A percentile compares a stretch with the other conserved stretches of the same genome.
Conservation (phyloP, 2,113 vertebrate species). For the Isurus oxyrinchus region DNA sequence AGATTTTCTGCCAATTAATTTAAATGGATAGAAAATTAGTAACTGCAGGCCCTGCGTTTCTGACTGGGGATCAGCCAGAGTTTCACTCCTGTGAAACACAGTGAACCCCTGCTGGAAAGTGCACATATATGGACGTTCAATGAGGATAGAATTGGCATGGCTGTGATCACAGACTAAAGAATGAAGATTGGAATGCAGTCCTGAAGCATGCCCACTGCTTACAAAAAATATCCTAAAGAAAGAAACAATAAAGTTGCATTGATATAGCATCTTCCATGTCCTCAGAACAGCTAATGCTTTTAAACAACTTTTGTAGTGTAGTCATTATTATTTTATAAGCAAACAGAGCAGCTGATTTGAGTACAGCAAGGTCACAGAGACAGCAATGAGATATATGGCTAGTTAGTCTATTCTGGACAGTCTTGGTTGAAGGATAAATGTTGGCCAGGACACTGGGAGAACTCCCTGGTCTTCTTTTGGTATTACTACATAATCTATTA, state of each 20-base stretch:
- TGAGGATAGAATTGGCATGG: not conserved
- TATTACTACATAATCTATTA: not conserved
- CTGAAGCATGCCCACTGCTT: not conserved
- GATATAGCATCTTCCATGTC: not conserved
- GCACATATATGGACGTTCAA: no score
- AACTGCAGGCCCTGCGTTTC: not conserved
- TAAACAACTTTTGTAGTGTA: not conserved
- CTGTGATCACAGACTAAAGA: not conserved
- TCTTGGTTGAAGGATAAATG: not conserved
- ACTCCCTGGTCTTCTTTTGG: not conserved
- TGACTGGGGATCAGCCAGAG: no score
- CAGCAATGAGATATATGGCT: not conserved
- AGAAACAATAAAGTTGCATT: not conserved
- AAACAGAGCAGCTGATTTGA: not conserved
- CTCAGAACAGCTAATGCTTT: not conserved
- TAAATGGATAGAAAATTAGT: not conserved
- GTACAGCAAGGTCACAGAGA: not conserved
- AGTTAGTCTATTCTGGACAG: not conserved
- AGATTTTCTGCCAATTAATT: not conserved
- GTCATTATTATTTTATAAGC: not conserved
- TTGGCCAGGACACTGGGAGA: not conserved
- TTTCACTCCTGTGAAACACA: no score
- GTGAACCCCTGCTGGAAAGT: no score
- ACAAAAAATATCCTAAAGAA: not conserved
- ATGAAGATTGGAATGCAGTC: not conserved